Conservation (phyloP, 92 coral and sea anemone species). For the Scolanthus callimorphus region DNA sequence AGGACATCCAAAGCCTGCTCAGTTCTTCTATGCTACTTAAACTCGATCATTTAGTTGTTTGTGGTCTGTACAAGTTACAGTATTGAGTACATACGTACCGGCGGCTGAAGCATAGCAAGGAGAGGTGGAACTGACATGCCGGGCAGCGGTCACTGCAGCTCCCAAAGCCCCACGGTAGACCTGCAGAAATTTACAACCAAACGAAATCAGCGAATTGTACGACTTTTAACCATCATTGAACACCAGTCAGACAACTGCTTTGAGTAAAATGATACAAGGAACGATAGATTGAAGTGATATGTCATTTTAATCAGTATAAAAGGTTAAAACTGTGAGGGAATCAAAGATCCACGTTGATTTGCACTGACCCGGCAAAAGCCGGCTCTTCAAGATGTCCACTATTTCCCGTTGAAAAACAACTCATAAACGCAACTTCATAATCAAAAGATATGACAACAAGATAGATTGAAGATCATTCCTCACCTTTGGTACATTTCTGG, state of each 20-base stretch:
- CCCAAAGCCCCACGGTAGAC: slow-evolving; percentile 94
- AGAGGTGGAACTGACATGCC: slow-evolving; percentile 73
- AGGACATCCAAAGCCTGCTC: too few species aligned
- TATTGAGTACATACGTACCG: too few species aligned
- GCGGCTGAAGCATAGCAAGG: slow-evolving; percentile 78
- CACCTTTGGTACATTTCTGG: slow-evolving; percentile 91
- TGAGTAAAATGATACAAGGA: too few species aligned
- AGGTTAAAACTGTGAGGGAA: too few species aligned
- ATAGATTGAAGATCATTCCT: background rate
- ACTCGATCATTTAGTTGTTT: too few species aligned
- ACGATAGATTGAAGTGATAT: too few species aligned
- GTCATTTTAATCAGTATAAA: too few species aligned
- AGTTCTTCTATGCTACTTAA: too few species aligned
- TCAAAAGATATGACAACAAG: background rate
- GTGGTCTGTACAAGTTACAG: too few species aligned
- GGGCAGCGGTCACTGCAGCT: slow-evolving; percentile 70
- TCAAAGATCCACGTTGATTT: slow-evolving; percentile 1
- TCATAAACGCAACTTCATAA: background rate
- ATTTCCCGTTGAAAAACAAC: background rate
- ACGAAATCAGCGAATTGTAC: too few species aligned
- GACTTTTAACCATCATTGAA: too few species aligned
- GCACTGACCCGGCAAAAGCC: slow-evolving; percentile 1
- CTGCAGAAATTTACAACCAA: slow-evolving; percentile 28
- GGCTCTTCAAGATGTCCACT: background rate
- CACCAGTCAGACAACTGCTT: too few species aligned